Conservation (phyloP, 2,797 vertebrate genomes). For the Sebastolobus altivelis region DNA sequence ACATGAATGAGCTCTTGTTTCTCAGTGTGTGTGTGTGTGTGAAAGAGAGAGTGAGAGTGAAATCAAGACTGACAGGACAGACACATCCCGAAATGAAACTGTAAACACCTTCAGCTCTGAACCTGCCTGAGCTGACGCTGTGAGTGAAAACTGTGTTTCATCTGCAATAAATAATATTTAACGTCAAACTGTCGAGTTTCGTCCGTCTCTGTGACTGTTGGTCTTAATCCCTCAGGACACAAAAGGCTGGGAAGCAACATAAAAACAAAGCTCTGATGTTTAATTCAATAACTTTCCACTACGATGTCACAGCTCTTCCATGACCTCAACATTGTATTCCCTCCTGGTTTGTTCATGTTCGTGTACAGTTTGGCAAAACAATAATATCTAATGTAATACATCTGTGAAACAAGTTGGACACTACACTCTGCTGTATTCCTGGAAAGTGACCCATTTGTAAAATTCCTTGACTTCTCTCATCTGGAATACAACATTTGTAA, state of each 20-base stretch:
- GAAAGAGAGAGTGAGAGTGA: conserved; percentile 7
- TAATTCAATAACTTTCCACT: conserved; percentile 9
- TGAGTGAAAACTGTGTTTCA: conserved; percentile 60
- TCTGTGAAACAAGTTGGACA: conserved; percentile 38
- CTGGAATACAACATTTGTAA: conserved; percentile 24
- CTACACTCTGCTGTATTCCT: conserved; percentile 19
- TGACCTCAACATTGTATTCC: conserved; percentile 11
- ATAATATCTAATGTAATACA: conserved; percentile 18
- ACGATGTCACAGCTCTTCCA: neutral
- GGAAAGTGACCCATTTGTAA: conserved; percentile 42
- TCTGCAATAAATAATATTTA: conserved; percentile 82
- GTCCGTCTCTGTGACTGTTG: neutral
- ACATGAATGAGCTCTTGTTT: conserved; percentile 30
- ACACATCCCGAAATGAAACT: conserved; percentile 54
- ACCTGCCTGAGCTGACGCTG: conserved; percentile 39
- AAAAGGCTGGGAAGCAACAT: neutral
- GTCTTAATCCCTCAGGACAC: neutral
- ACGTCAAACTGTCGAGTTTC: conserved; percentile 26
- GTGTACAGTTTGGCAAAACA: conserved; percentile 21
- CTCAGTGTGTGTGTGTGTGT: conserved; percentile 8
- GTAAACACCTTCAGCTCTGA: conserved; percentile 60
- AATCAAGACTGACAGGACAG: conserved; percentile 48
- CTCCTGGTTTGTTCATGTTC: neutral
- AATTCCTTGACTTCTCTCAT: conserved; percentile 28
- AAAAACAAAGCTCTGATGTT: neutral